Conservation (phyloP, 2,797 vertebrate species). For the Sternotherus odoratus region DNA sequence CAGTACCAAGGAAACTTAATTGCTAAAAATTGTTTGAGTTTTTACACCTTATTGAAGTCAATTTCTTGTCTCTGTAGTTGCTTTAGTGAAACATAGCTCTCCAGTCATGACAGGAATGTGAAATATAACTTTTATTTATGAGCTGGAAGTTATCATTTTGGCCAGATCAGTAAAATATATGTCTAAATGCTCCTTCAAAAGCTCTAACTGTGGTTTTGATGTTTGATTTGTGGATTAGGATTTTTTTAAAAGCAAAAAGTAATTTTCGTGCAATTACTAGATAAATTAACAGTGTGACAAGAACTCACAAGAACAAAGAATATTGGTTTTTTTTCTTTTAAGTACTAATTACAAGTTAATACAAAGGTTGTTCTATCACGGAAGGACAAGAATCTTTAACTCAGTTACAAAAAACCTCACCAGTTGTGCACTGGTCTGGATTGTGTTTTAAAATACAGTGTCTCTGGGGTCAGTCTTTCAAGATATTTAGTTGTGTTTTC, state of each 20-base stretch:
- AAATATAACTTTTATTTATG: neutral
- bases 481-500: neutral
- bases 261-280: neutral
- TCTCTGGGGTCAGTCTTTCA: neutral
- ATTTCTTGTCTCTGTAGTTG: neutral
- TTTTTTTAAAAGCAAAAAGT: neutral
- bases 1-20: neutral
- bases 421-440: neutral
- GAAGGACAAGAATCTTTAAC: neutral
- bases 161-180: neutral
- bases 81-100: neutral
- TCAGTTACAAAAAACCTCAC: neutral
- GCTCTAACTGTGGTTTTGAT: neutral
- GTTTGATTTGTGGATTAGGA: neutral
- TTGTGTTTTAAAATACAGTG: neutral
- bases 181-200: neutral
- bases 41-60: neutral
- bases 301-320: conserved; percentile 2
- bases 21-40: neutral
- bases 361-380: neutral
- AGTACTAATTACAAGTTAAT: conserved; percentile 13
- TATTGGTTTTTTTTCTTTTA: neutral
- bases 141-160: neutral
- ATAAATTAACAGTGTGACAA: neutral
- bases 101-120: neutral